Base-by-base conservation (phyloP, 2,797 vertebrate genomes). In the Pampus argenteus region DNA sequence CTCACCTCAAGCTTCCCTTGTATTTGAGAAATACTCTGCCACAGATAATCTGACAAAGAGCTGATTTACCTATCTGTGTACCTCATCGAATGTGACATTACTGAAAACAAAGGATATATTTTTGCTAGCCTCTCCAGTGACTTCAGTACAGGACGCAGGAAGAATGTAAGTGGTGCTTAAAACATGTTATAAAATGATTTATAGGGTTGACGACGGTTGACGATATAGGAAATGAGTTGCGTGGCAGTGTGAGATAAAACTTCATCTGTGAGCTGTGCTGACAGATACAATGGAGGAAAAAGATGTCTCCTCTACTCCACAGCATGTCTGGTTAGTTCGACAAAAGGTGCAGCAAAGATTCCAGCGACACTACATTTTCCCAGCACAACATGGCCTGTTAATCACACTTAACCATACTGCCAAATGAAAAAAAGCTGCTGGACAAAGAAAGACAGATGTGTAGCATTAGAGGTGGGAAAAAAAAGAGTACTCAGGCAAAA, bases 331-430 rank as follows among this genome's bases (percentile, higher is more conserved):
- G 51, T 77, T 45, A 64, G 71, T 49, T 56, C 42, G 58, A 83
- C 73, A 78, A 85, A 83, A 75, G 78, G 71, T 82, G 71, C 67
- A 62, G 78, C 73, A n/a, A 65, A 67, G 71, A 83, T 67, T 80
- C 62, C 57, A 60, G 50, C 57, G 78, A 80, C 85, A 82, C 66
- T 66, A 72, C 74, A 75, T 85, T 42, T 79, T 72, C 70, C 65
- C 38, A 45, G 63, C 72, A 71, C 75, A 76, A 75, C 67, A 59
- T 25, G 48, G 79, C 67, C 71, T 73, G 84, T 88, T 90, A 88
- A 91, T 90, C 88, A 89, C 85, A 84, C 67, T 83, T 73, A 71
- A 61, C 74, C 67, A 74, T 50, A 52, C 70, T 76, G 84, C 72
- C 81, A 81, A 67, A 83, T 67, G 26, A 54, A 68, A 36, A 71